Conservation (phyloP, 2,888 invertebrate species). For the Agonopterix alstromeriana region DNA sequence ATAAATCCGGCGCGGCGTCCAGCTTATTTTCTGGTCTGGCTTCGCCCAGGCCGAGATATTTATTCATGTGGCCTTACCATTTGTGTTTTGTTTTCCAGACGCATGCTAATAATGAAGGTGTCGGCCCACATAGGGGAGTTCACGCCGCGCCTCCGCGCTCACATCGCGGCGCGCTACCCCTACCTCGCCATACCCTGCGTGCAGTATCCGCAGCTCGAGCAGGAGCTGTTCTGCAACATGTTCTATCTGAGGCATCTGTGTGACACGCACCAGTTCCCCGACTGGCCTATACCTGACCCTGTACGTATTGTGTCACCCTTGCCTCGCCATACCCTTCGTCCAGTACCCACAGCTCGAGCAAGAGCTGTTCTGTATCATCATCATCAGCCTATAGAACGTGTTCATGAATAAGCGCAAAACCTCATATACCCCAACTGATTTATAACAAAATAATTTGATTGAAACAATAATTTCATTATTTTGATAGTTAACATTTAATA, state of each 20-base stretch:
- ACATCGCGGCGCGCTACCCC: slow-evolving; percentile 95
- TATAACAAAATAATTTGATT: too few species aligned
- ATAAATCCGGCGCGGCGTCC: too few species aligned
- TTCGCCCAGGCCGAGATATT: too few species aligned
- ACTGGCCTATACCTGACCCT: slow-evolving; percentile 98
- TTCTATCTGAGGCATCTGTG: slow-evolving; percentile 98
- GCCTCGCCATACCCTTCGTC: slow-evolving; percentile 89
- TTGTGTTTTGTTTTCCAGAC: slow-evolving; percentile 53
- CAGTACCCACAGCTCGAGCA: too few species aligned
- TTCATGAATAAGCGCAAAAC: too few species aligned
- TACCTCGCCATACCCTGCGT: slow-evolving; percentile 97
- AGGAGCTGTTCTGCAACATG: slow-evolving; percentile 98
- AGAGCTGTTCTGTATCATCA: too few species aligned
- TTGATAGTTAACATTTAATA: too few species aligned
- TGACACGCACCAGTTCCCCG: slow-evolving; percentile 91
- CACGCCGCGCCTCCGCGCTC: slow-evolving; percentile 94
- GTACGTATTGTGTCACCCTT: slow-evolving; percentile 87
- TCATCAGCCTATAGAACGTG: too few species aligned
- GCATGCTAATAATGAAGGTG: slow-evolving; percentile 97
- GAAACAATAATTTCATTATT: too few species aligned
- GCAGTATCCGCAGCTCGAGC: slow-evolving; percentile 94
- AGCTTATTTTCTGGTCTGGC: too few species aligned
- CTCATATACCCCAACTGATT: too few species aligned
- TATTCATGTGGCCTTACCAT: not conserved
- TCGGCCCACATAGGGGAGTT: slow-evolving; percentile 99